Evolutionary conservation across 2,797 vertebrate genomes (phyloP), one percentile per base, ranked within the genome.

Genomic region (Etheostoma nigrum): DNA sequence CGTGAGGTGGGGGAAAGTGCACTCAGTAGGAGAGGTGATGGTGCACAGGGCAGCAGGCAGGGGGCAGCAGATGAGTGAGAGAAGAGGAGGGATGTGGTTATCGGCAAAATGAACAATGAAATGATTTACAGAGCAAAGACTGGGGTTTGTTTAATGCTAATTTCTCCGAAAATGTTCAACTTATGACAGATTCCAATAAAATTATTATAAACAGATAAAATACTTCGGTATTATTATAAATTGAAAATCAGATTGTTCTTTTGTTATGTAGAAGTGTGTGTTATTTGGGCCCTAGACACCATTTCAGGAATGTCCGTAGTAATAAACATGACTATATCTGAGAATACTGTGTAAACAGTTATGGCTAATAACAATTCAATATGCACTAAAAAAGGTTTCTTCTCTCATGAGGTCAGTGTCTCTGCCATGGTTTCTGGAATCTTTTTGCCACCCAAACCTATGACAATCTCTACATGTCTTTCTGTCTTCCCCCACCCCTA

Each of bases 11-110:
- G 78, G 77, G 62, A 81, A 79, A 85, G 88, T 89, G 86, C 89
- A 70, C 72, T 82, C 70, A 70, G 81, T 76, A 15, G 76, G 70
- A 79, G 78, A 84, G 72, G 78, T 87, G 86, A 62, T 66, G 66
- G 66, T 81, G 81, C 75, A 81, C 83, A 86, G 83, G 87, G 90
- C 86, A 78, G 89, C 89, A 93, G 88, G 88, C 86, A 91, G 87
- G 76, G 88, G 90, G 90, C 89, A 85, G 85, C 69, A 87, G 42
- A 81, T 57, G 67, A 75, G 72, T 55, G 78, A 42, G 36, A 33
- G 52, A 75, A 30, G 59, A 51, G 36, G 65, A 78, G 45, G 33
- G 70, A 76, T 16, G 54, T 4, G 19, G 63, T 65, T 44, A 42
- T 42, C 10, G 55, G 42, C 57, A 16, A 78, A 52, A 54, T 11